Evolutionary conservation across 2,888 invertebrate genomes (phyloP).

Genomic region (Rosalia funebris): DNA sequence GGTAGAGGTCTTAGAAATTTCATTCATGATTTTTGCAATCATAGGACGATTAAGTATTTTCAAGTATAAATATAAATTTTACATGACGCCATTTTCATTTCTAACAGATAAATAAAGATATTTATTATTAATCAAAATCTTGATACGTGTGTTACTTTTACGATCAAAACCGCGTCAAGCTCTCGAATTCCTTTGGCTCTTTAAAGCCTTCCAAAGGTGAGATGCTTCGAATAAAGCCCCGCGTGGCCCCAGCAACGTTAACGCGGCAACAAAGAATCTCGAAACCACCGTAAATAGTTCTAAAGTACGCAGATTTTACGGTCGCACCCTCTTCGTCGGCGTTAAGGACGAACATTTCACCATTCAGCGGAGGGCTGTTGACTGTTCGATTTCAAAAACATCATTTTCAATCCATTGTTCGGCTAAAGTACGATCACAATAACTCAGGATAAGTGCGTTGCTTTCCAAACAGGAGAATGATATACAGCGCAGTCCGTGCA

Average conservation of each 20-base stretch:
- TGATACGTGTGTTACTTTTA: too few species aligned
- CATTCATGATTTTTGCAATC: too few species aligned
- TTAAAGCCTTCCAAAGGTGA: not conserved
- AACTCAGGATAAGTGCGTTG: slow-evolving; percentile 20
- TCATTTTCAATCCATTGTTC: slow-evolving; percentile 17
- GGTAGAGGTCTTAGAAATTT: too few species aligned
- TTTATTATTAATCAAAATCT: too few species aligned
- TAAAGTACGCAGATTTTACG: slow-evolving; percentile 20
- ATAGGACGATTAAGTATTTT: too few species aligned
- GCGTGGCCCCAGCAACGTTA: not conserved
- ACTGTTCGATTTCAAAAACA: slow-evolving; percentile 20
- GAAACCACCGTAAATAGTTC: slow-evolving; percentile 4
- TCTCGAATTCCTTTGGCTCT: too few species aligned
- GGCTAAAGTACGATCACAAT: slow-evolving; percentile 15
- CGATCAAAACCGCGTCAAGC: too few species aligned
- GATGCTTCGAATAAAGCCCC: not conserved
- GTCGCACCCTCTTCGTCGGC: slow-evolving; percentile 15
- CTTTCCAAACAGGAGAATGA: slow-evolving; percentile 12
- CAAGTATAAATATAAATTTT: too few species aligned
- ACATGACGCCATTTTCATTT: too few species aligned
- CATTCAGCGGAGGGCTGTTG: slow-evolving; percentile 7
- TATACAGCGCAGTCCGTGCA: slow-evolving; percentile 11
- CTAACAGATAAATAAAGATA: too few species aligned
- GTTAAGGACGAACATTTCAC: slow-evolving; percentile 1
- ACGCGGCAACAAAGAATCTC: not conserved